Evolutionary conservation across 2,797 vertebrate species (phyloP).

Genomic region (Gallinago solitaria): DNA sequence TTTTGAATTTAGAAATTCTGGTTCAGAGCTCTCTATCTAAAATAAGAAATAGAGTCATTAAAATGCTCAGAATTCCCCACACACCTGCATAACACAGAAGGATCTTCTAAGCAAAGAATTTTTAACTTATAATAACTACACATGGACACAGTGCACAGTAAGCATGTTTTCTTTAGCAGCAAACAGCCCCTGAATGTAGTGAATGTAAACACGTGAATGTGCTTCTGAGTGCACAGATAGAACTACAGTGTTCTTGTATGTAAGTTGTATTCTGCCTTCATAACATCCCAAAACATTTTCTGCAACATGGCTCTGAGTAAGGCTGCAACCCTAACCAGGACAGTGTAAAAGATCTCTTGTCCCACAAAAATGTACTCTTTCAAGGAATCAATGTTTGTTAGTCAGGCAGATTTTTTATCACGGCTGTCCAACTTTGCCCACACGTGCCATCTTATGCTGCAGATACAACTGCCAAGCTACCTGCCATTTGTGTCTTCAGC

Average conservation of each 20-base stretch:
- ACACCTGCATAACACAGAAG: not conserved
- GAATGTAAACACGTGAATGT: not conserved
- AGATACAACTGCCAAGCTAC: not conserved
- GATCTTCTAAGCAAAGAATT: not conserved
- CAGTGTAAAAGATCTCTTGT: accelerated
- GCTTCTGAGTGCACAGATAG: not conserved
- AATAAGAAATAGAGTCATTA: not conserved
- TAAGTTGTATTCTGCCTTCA: not conserved
- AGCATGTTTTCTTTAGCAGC: not conserved
- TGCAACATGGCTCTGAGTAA: not conserved
- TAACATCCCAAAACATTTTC: not conserved
- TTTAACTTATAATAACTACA: not conserved
- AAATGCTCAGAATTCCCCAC: not conserved
- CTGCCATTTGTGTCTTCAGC: not conserved
- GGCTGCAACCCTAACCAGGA: not conserved
- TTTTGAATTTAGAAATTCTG: not conserved
- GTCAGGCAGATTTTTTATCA: not conserved
- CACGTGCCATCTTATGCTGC: not conserved
- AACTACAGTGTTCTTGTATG: not conserved
- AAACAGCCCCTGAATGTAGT: accelerated
- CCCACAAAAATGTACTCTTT: not conserved
- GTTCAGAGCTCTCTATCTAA: not conserved
- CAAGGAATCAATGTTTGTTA: not conserved
- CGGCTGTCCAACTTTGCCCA: not conserved
- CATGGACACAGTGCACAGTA: not conserved